Evolutionary conservation across 2,797 vertebrate species (phyloP).

Genomic region (Enteromius mattozi): DNA sequence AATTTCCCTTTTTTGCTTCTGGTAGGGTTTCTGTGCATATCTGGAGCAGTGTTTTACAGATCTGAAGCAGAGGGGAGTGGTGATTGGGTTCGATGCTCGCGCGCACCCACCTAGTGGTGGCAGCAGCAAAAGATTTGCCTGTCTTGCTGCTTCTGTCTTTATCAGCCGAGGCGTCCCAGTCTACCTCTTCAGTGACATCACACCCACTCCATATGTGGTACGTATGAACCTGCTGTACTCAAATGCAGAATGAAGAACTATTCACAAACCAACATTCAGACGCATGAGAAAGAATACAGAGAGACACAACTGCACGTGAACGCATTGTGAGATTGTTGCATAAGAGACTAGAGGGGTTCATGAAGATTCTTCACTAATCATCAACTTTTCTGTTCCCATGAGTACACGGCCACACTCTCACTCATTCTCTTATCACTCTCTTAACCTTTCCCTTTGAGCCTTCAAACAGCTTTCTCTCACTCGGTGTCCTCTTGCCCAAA

Average conservation of each 20-base stretch:
- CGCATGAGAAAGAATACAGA: not conserved
- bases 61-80: constrained; percentile 89
- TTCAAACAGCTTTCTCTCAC: constrained; percentile 21
- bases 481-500: constrained; percentile 13
- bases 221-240: constrained; percentile 6
- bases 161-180: constrained; percentile 88
- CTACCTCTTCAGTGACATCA: constrained; percentile 90
- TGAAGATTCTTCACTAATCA: constrained; percentile 32
- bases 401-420: constrained; percentile 7
- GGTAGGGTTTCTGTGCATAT: constrained; percentile 91
- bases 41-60: constrained; percentile 86
- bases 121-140: constrained; percentile 90
- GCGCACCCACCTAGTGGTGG: constrained; percentile 88
- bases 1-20: not conserved
- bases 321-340: constrained; percentile 57
- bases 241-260: not conserved
- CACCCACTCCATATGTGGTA: constrained; percentile 97
- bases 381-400: constrained; percentile 29
- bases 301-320: not conserved
- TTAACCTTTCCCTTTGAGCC: constrained; percentile 29
- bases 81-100: constrained; percentile 92
- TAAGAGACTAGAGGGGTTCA: constrained; percentile 49
- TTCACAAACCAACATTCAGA: not conserved
- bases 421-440: constrained; percentile 29
- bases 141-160: constrained; percentile 88